These are phyloP conservation scores for Adelges cooleyi DNA, from an alignment of 1,140 invertebrate species.

Conservation along the genomic window DNA sequence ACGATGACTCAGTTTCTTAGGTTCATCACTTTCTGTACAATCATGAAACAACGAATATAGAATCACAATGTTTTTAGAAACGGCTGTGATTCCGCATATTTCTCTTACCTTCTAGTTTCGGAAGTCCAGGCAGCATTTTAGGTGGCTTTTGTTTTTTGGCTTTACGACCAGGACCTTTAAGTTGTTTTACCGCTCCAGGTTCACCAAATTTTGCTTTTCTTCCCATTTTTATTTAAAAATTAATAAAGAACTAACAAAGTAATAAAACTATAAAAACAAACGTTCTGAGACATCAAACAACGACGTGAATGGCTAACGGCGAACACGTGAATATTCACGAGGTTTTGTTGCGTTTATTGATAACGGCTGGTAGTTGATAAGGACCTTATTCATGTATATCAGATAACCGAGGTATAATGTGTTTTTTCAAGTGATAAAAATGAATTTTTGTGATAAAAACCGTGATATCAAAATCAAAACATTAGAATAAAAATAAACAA, in stretches of 20 bases:
- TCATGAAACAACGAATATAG: conserved; percentile 7
- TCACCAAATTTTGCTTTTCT: conserved; percentile 68
- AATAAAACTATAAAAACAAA: background rate
- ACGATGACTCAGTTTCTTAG: conserved; percentile 51
- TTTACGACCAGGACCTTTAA: conserved; percentile 68
- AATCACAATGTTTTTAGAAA: background rate
- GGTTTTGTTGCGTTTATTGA: conserved; percentile 4
- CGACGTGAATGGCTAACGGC: background rate
- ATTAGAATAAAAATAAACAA: conserved; percentile 21
- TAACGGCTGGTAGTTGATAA: background rate
- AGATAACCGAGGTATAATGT: too few species aligned
- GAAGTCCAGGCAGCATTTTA: conserved; percentile 45
- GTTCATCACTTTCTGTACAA: conserved; percentile 37
- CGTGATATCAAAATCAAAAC: conserved; percentile 13
- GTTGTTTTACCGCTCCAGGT: conserved; percentile 49
- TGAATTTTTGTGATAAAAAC: background rate
- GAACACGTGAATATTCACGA: background rate
- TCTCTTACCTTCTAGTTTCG: conserved; percentile 42
- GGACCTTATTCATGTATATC: background rate
- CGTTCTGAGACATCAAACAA: background rate
- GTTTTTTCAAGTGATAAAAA: too few species aligned
- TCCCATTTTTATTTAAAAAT: conserved; percentile 51
- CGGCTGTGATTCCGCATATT: too few species aligned
- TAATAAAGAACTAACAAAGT: conserved; percentile 28
- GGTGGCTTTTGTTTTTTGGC: conserved; percentile 72